A percentile compares a stretch with the other conserved stretches of the same genome.
These are phyloP conservation scores for Carcina quercana DNA, from an alignment of 2,888 invertebrate genomes.

Conservation along the genomic window DNA sequence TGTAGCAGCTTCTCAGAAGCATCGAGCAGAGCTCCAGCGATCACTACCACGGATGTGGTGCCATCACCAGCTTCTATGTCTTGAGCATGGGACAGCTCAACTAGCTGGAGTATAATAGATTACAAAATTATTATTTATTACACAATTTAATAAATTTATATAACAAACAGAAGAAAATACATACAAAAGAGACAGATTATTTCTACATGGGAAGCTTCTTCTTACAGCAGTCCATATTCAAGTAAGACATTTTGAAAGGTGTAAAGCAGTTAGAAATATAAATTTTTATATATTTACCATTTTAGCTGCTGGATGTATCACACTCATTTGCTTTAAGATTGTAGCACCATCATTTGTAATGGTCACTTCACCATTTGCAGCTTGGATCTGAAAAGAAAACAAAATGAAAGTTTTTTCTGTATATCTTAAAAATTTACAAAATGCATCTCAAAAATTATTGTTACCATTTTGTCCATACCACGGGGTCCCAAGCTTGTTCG, in stretches of 20 bases:
- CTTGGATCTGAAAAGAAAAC: conserved; percentile 84
- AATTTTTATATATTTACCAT: conserved; percentile 90
- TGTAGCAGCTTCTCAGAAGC: conserved; percentile 93
- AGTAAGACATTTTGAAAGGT: too few relatives aligned
- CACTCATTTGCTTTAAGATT: conserved; percentile 98
- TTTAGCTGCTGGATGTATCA: conserved; percentile 98
- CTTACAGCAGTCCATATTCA: background rate
- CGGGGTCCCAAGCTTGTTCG: conserved; percentile 98
- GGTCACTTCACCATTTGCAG: conserved; percentile 97
- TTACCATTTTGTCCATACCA: conserved; percentile 99
- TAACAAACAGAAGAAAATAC: background rate
- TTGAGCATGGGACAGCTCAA: conserved; percentile 98
- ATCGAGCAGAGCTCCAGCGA: conserved; percentile 96
- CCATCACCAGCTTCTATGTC: conserved; percentile 99
- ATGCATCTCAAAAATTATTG: background rate
- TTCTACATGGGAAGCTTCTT: background rate
- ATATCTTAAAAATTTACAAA: background rate
- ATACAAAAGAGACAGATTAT: too few relatives aligned
- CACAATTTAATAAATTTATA: background rate
- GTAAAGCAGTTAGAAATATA: too few relatives aligned
- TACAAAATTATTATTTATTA: too few relatives aligned
- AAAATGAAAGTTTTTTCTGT: background rate
- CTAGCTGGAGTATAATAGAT: conserved; percentile 80
- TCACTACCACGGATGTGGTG: conserved; percentile 98
- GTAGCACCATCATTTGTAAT: conserved; percentile 99